Evolutionary conservation across 2,888 invertebrate genomes (phyloP).

Genomic region (Baronia brevicornis): DNA sequence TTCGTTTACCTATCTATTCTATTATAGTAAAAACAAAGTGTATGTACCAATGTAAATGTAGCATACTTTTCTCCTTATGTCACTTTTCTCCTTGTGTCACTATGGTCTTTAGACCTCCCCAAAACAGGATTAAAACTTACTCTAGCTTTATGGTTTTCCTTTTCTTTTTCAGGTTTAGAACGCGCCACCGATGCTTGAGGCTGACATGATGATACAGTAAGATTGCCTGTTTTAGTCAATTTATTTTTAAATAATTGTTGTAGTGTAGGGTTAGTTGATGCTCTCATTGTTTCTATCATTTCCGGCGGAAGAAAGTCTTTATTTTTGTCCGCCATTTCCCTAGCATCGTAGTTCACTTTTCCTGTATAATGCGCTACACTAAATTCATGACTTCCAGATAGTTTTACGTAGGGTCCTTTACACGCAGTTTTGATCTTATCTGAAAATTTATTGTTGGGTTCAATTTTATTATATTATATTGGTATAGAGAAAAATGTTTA

Average conservation of each 20-base stretch:
- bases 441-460: slow-evolving; percentile 31
- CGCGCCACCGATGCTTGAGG: slow-evolving; percentile 40
- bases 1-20: no score
- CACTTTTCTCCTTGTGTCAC: no score
- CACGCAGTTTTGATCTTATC: slow-evolving; percentile 73
- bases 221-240: slow-evolving; percentile 89
- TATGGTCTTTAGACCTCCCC: no score
- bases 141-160: slow-evolving; percentile 65
- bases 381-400: slow-evolving; percentile 81
- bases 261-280: slow-evolving; percentile 81
- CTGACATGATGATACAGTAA: slow-evolving; percentile 76
- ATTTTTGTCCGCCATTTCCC: slow-evolving; percentile 91
- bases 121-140: slow-evolving; percentile 42
- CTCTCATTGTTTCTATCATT: slow-evolving; percentile 89
- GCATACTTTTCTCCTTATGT: no score
- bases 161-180: slow-evolving; percentile 64
- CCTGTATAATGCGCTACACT: slow-evolving; percentile 94
- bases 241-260: slow-evolving; percentile 88
- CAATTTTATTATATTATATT: slow-evolving; percentile 7
- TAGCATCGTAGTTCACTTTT: slow-evolving; percentile 87
- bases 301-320: slow-evolving; percentile 93
- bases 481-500: no score
- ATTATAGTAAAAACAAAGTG: no score
- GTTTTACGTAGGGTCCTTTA: slow-evolving; percentile 72
- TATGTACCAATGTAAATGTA: no score